Percentiles rank a stretch among this genome's conserved stretches.
phyloP scores from a whole-genome alignment of 2,113 vertebrate genomes.

The Bos taurus region DNA sequence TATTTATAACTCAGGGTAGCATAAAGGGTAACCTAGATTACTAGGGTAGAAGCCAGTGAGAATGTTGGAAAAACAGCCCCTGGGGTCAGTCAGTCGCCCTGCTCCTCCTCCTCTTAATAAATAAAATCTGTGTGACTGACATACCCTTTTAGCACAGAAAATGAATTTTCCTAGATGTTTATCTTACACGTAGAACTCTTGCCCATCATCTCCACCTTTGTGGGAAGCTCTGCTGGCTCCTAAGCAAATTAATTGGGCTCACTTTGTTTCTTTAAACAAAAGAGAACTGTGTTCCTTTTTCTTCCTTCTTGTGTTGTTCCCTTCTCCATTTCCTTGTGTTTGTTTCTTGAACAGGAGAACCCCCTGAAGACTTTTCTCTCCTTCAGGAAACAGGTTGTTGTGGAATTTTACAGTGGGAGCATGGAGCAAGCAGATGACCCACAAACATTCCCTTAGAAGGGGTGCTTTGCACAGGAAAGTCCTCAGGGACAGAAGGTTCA shows the following conservation, averaged over 20 bases:
- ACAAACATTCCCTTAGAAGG: not conserved
- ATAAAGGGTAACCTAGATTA: conserved; percentile 57
- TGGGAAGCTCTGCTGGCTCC: not conserved
- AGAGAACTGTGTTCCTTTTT: conserved; percentile 10
- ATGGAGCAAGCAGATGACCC: not conserved
- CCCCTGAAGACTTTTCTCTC: not conserved
- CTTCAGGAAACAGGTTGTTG: conserved; percentile 38
- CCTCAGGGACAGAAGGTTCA: conserved; percentile 6
- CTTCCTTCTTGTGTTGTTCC: not conserved
- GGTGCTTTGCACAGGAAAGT: not conserved
- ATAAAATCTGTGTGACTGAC: conserved; percentile 19
- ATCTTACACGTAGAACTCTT: not conserved
- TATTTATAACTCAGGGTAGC: conserved; percentile 61
- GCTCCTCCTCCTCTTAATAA: not conserved
- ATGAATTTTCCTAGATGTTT: conserved; percentile 46
- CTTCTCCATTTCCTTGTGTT: not conserved
- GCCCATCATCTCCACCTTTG: not conserved
- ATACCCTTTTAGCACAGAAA: not conserved
- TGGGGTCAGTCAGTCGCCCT: not conserved
- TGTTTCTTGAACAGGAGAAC: conserved; percentile 4
- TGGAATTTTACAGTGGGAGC: not conserved
- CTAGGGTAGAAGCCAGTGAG: conserved; percentile 17
- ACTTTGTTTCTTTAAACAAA: conserved; percentile 48
- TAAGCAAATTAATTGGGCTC: conserved; percentile 40
- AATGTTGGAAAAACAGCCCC: conserved; percentile 59